Evolutionary conservation across 2,888 invertebrate genomes (phyloP).

Genomic region (Coronaproctus castanopsis): DNA sequence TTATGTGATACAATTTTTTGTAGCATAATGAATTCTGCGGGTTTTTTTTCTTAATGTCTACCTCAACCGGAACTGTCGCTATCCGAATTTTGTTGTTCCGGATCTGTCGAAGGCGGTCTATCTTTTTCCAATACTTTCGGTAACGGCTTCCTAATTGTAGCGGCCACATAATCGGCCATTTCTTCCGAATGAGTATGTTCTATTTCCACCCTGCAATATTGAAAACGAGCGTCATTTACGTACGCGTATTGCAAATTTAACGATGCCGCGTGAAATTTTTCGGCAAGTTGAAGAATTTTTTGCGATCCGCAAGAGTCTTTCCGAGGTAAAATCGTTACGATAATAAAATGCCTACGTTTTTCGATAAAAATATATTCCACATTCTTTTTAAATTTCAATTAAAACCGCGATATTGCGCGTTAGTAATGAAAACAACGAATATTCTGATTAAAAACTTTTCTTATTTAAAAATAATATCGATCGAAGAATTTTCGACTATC

Average conservation of each 20-base stretch:
- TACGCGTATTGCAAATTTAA: background rate
- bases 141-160: constrained; percentile 27
- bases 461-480: too few species aligned
- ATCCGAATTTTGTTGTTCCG: background rate
- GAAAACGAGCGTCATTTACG: background rate
- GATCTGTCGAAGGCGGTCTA: background rate
- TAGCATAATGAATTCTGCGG: background rate
- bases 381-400: too few species aligned
- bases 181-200: constrained; percentile 62
- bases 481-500: too few species aligned
- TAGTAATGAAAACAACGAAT: too few species aligned
- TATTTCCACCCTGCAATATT: constrained; percentile 61
- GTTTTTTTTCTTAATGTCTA: background rate
- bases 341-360: too few species aligned
- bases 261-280: too few species aligned
- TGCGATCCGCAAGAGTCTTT: too few species aligned
- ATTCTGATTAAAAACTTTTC: too few species aligned
- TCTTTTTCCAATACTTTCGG: background rate
- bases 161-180: constrained; percentile 40
- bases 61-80: constrained; percentile 7
- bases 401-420: too few species aligned
- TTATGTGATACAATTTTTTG: background rate
- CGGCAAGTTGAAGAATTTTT: too few species aligned
- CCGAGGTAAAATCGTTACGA: too few species aligned
- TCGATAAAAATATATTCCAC: too few species aligned